Evolutionary conservation across 2,797 vertebrate genomes (phyloP).

Genomic region (Petrocephalus sullivani): DNA sequence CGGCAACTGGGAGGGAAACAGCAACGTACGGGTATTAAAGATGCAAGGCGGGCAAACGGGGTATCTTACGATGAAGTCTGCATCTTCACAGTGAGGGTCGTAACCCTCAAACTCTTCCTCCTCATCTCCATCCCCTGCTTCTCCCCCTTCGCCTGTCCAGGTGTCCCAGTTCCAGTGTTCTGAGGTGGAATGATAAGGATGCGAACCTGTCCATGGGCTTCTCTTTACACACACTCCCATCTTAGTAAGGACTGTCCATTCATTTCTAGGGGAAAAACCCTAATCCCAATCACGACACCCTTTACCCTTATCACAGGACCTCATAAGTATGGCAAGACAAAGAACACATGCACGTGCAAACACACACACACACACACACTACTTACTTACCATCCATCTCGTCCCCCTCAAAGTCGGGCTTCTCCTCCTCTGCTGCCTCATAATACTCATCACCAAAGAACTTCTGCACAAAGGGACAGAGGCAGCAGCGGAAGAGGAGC

Average conservation of each 20-base stretch:
- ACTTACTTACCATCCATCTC: constrained; percentile 65
- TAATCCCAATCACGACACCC: no score
- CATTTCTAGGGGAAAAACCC: no score
- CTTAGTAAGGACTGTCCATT: no score
- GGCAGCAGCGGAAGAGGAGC: neutral
- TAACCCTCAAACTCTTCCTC: constrained; percentile 13
- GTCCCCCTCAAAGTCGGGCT: constrained; percentile 80
- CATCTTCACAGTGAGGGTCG: constrained; percentile 72
- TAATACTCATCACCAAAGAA: constrained; percentile 79
- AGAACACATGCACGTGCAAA: neutral
- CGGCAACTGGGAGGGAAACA: neutral
- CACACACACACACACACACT: neutral
- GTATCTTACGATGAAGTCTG: constrained; percentile 68
- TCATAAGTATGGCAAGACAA: no score
- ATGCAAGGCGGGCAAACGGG: neutral
- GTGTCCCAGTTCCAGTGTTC: constrained; percentile 87
- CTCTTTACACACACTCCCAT: neutral
- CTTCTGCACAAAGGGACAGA: constrained; percentile 54
- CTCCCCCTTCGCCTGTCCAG: constrained; percentile 60
- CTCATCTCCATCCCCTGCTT: constrained; percentile 26
- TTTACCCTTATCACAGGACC: no score
- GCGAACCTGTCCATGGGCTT: neutral
- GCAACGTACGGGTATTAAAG: neutral
- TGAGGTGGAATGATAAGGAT: constrained; percentile 34
- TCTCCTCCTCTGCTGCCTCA: constrained; percentile 63